phyloP scores from a whole-genome alignment of 2,797 vertebrate species.

The Propithecus deckenii region DNA sequence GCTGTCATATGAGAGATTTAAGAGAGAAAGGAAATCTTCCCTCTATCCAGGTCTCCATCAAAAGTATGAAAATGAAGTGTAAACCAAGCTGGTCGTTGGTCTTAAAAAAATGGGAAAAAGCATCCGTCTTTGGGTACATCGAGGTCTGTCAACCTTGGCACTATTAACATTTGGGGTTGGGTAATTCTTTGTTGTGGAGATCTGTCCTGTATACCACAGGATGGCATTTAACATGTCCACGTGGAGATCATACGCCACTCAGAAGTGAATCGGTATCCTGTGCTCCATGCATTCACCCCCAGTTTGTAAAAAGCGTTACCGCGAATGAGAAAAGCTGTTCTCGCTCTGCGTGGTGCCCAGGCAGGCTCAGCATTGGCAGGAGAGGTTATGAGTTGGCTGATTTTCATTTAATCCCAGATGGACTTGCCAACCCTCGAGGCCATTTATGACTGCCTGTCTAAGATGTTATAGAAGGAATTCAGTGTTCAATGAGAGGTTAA shows the following conservation, averaged over 20 bases:
- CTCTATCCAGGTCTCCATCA: background rate
- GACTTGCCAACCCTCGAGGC: background rate
- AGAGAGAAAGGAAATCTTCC: background rate
- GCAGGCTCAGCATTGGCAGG: background rate
- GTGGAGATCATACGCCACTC: rapidly evolving
- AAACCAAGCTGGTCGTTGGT: background rate
- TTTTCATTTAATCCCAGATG: background rate
- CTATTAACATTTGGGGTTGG: background rate
- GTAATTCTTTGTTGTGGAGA: background rate
- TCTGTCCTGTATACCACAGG: background rate
- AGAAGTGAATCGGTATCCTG: background rate
- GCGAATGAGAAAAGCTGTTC: background rate
- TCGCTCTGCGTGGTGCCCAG: background rate
- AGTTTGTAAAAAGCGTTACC: background rate
- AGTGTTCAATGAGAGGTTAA: background rate
- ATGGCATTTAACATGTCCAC: background rate
- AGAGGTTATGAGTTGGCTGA: background rate
- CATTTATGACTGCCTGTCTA: background rate
- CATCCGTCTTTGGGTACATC: background rate
- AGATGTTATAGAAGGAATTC: background rate
- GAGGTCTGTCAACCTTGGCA: rapidly evolving
- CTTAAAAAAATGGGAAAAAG: background rate
- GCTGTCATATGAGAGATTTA: background rate
- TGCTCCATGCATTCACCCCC: background rate
- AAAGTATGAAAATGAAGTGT: background rate